Percentiles rank a stretch among this genome's conserved stretches.
These are phyloP conservation scores for Papilio aristodemus DNA, from an alignment of 1,140 invertebrate species.

Conservation along the genomic window DNA sequence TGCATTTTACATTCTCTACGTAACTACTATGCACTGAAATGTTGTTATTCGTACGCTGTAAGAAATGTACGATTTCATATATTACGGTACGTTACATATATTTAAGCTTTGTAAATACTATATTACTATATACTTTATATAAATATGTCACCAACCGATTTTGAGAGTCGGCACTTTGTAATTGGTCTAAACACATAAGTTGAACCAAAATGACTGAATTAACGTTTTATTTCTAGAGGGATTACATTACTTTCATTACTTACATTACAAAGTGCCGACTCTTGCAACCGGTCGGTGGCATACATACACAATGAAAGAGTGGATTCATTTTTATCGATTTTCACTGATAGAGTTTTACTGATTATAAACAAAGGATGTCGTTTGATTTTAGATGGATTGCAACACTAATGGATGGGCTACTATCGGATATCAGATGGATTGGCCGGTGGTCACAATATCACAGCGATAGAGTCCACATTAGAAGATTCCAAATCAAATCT, in stretches of 20 bases:
- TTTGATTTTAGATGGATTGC: neutral
- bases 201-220: no score
- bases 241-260: neutral
- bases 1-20: slow-evolving; percentile 10
- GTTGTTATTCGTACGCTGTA: neutral
- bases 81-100: neutral
- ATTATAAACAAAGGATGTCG: neutral
- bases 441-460: neutral
- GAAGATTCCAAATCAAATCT: neutral
- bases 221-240: no score
- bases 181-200: no score
- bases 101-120: no score
- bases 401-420: neutral
- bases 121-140: no score
- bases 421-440: slow-evolving; percentile 1
- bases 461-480: neutral
- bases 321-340: no score
- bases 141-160: no score
- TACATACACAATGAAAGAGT: no score
- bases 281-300: no score
- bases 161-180: no score
- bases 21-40: neutral
- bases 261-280: no score
- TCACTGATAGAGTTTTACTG: neutral
- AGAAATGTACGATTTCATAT: neutral